Percentiles rank a stretch among this genome's conserved stretches.
These are phyloP conservation scores for Papilio polyxenes DNA, from an alignment of 1,140 invertebrate species.

Conservation along the genomic window DNA sequence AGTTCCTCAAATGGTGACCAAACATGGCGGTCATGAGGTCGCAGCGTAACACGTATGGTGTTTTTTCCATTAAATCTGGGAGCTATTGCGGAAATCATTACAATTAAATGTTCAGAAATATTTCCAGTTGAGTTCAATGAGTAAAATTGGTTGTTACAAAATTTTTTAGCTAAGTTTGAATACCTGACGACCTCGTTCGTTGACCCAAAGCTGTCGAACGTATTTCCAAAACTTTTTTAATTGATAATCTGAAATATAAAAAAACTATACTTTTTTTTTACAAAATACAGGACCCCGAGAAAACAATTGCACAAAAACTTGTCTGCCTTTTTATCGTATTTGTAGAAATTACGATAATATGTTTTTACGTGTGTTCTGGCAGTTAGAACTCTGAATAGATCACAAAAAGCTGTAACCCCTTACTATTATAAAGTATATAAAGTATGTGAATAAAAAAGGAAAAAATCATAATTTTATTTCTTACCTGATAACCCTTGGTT, in stretches of 20 bases:
- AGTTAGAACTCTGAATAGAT: too few species aligned
- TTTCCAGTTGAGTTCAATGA: neutral
- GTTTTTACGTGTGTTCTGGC: too few species aligned
- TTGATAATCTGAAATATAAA: constrained; percentile 65
- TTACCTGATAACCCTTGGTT: constrained; percentile 73
- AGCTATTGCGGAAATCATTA: constrained; percentile 49
- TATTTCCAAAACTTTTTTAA: constrained; percentile 75
- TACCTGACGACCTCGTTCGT: constrained; percentile 73
- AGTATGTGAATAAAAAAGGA: neutral
- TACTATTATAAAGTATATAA: too few species aligned
- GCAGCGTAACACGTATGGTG: constrained; percentile 69
- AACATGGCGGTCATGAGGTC: constrained; percentile 77
- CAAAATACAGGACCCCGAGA: neutral
- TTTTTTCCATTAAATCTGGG: constrained; percentile 60
- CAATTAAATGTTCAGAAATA: neutral
- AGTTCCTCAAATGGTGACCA: constrained; percentile 70
- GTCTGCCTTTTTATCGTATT: too few species aligned
- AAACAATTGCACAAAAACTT: too few species aligned
- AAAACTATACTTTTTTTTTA: neutral
- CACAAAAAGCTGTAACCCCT: too few species aligned
- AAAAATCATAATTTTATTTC: neutral
- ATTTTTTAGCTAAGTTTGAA: neutral
- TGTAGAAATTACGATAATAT: too few species aligned
- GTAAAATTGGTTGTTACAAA: neutral
- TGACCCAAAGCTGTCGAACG: constrained; percentile 69